Evolutionary conservation across 1,140 invertebrate genomes (phyloP), one percentile per base, ranked within the genome.

Genomic region (Halyomorpha halys): DNA sequence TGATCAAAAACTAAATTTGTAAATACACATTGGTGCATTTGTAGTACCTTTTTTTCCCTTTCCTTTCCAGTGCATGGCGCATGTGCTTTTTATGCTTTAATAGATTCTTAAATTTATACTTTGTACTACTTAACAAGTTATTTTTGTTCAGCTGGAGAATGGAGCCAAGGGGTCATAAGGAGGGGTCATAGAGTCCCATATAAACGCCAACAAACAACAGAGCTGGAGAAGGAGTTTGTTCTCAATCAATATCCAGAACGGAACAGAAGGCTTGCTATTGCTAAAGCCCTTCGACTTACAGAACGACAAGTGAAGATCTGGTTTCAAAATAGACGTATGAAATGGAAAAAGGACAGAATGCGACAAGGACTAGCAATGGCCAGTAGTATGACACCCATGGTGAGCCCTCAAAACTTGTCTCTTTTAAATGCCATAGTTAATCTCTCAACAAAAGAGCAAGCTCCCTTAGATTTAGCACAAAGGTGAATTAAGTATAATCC

Each of bases 171-270:
- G 16, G 64, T 39, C 18, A 59, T 67, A 21, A 64, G 59, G 45
- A 61, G 66, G 39, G 66, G 66, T 25, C 66, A 67, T 45, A 44
- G 66, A 39, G 66, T 67, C 19, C 66, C 94, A 64, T 98, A 98
- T 81, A 97, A 94, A 71, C 83, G 94, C 76, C 97, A 97, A 81
- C 95, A 98, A 79, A 98, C 94, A 68, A 81, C 97, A 74, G 92
- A 95, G 76, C 80, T 94, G 76, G 94, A 97, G 80, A 97, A 98
- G 79, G 94, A 98, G 82, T 98, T 98, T 81, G 93, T 97, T 81
- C 96, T 93, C 76, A 97, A 96, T 80, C 92, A 96, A 77, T 97
- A 98, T 83, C 85, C 97, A 74, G 97, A 94, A 73, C 85, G 94
- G 77, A 85, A 93, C 81, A 85, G 94, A 81, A 85, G 94, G 77